Evolutionary conservation across 2,888 invertebrate genomes (phyloP).

Genomic region (Camponotus fellah): DNA sequence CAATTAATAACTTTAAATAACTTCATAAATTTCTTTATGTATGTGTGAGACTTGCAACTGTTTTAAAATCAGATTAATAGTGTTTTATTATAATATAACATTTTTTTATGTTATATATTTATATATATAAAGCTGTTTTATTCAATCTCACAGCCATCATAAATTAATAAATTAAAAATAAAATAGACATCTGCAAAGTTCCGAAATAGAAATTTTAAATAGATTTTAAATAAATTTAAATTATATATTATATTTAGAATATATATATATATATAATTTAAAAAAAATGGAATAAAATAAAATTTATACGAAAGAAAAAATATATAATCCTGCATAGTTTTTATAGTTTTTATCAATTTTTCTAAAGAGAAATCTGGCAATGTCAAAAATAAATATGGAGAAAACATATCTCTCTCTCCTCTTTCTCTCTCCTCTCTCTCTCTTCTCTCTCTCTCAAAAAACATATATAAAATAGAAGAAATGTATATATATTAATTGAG

Average conservation of each 20-base stretch:
- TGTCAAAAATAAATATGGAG: background rate
- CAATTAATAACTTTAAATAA: too few relatives aligned
- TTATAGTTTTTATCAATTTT: too few relatives aligned
- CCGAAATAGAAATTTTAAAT: background rate
- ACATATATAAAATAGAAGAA: background rate
- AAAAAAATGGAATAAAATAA: background rate
- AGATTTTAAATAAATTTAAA: too few relatives aligned
- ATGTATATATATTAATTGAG: slow-evolving; percentile 8
- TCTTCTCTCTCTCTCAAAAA: background rate
- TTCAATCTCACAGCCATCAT: background rate
- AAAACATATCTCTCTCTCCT: background rate
- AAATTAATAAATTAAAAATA: background rate
- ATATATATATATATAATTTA: background rate
- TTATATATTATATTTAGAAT: too few relatives aligned
- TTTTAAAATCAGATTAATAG: too few relatives aligned
- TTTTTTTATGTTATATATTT: background rate
- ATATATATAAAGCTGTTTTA: background rate
- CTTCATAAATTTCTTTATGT: too few relatives aligned
- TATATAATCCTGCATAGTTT: too few relatives aligned
- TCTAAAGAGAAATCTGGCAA: background rate
- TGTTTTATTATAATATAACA: too few relatives aligned
- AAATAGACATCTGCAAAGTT: background rate
- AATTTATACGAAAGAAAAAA: too few relatives aligned
- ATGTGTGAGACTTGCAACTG: too few relatives aligned
- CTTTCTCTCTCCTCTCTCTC: background rate